These are phyloP conservation scores for Oscheius sp. DNA, from an alignment of 2,888 invertebrate genomes.

Conservation along the genomic window DNA sequence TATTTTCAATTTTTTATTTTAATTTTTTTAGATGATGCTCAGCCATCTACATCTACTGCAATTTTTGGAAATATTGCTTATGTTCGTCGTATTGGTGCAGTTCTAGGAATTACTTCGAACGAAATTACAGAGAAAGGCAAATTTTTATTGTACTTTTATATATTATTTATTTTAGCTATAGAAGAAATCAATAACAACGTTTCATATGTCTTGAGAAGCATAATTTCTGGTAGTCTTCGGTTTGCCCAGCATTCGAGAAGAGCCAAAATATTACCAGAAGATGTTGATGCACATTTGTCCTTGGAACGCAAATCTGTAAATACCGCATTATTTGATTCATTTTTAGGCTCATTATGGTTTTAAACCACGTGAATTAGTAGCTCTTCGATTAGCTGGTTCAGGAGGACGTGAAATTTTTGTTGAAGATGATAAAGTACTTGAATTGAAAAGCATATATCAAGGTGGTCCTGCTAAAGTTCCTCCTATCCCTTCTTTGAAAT, in stretches of 20 bases:
- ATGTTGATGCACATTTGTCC: conserved; percentile 22
- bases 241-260: conserved; percentile 28
- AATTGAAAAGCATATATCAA: conserved; percentile 17
- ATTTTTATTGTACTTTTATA: neutral
- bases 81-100: conserved; percentile 4
- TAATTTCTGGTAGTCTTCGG: conserved; percentile 15
- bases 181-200: conserved; percentile 22
- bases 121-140: conserved; percentile 8
- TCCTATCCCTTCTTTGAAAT: conserved; percentile 1
- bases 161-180: neutral
- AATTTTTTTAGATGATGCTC: neutral
- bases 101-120: neutral
- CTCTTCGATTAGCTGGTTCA: conserved; percentile 25
- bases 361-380: conserved; percentile 18
- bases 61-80: conserved; percentile 15
- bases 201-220: conserved; percentile 13
- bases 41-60: conserved; percentile 24
- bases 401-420: conserved; percentile 30
- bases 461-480: conserved; percentile 17
- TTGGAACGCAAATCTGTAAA: conserved; percentile 11
- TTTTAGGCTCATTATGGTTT: conserved; percentile 28
- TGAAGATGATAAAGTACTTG: conserved; percentile 25
- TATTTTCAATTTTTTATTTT: neutral
- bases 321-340: too few relatives aligned
- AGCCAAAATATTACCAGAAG: conserved; percentile 18